Evolutionary conservation across 2,113 vertebrate genomes (phyloP).

Genomic region (Edolisoma coerulescens): DNA sequence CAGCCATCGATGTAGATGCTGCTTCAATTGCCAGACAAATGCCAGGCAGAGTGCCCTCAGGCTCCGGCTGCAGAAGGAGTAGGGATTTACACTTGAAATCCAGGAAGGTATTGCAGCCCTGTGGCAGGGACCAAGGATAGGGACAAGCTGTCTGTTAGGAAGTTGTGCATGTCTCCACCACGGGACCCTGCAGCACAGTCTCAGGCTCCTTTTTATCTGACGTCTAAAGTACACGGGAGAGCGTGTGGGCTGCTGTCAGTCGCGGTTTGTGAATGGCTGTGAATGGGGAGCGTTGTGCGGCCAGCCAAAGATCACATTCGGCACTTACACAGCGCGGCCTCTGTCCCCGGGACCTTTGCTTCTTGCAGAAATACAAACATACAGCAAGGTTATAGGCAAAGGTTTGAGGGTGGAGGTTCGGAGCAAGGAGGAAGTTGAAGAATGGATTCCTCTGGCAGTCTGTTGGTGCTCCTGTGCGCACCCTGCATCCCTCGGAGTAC

Average conservation of each 20-base stretch:
- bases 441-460: background rate
- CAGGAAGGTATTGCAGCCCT: background rate
- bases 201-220: background rate
- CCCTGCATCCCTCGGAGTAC: background rate
- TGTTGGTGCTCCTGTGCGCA: background rate
- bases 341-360: slow-evolving; percentile 4
- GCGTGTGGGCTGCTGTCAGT: background rate
- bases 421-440: background rate
- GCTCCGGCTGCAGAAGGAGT: background rate
- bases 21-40: background rate
- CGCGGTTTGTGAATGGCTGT: background rate
- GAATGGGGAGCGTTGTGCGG: slow-evolving; percentile 19
- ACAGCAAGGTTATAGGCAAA: background rate
- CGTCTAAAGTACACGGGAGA: background rate
- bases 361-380: background rate
- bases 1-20: accelerated
- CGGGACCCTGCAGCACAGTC: background rate
- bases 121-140: background rate
- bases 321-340: background rate
- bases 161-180: background rate
- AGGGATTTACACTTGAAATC: background rate
- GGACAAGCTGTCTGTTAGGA: background rate
- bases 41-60: background rate
- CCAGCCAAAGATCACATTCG: background rate
- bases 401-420: background rate